Conservation (phyloP, 2,888 invertebrate species). For the Nemoura dubitans region DNA sequence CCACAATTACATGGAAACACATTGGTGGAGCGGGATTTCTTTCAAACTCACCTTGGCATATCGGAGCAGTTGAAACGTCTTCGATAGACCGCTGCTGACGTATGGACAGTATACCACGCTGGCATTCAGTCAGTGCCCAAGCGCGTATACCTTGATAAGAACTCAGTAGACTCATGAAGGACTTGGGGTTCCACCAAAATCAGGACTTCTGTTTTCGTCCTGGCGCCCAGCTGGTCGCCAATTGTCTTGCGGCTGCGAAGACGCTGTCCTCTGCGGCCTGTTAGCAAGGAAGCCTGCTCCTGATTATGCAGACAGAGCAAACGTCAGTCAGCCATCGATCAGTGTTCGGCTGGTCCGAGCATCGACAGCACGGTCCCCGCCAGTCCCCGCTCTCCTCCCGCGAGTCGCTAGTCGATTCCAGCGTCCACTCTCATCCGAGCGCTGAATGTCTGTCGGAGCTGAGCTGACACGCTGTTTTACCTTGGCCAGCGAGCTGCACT, state of each 20-base stretch:
- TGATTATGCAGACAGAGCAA: background rate
- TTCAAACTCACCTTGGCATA: background rate
- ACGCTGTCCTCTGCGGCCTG: background rate
- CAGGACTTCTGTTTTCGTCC: no score
- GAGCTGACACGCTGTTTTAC: conserved; percentile 13
- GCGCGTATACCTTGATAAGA: no score
- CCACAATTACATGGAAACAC: conserved; percentile 3
- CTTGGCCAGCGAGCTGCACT: background rate
- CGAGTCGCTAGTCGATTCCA: background rate
- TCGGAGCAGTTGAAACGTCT: background rate
- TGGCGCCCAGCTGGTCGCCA: no score
- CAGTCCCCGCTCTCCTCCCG: background rate
- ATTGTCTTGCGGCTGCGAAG: background rate
- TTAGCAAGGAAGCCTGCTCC: background rate
- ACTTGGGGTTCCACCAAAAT: no score
- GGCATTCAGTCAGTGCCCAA: no score
- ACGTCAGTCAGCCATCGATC: conserved; percentile 19
- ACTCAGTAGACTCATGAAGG: no score
- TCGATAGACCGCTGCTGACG: background rate
- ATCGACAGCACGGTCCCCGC: background rate
- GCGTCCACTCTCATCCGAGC: background rate
- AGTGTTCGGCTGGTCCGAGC: background rate
- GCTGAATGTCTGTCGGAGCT: background rate
- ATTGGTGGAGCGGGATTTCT: background rate
- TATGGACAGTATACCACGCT: no score